A percentile compares a stretch with the other conserved stretches of the same genome.
These are phyloP conservation scores for Drosophila aff. DNA, from an alignment of 1,140 invertebrate genomes.

Conservation along the genomic window DNA sequence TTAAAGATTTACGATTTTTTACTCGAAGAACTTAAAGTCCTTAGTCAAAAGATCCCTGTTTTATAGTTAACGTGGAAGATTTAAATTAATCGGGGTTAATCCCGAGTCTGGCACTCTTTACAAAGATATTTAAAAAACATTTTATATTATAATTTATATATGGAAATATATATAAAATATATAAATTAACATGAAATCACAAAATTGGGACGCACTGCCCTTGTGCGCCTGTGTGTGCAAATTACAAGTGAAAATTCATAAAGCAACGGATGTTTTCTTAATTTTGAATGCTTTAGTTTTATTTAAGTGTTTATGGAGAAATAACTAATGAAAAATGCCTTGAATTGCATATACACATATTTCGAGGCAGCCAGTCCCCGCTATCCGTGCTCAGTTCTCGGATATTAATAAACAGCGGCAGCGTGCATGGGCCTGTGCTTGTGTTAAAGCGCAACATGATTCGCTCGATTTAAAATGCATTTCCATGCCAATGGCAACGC, in stretches of 20 bases:
- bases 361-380: constrained; percentile 39
- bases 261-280: constrained; percentile 66
- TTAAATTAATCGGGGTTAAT: too few relatives aligned
- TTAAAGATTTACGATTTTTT: too few relatives aligned
- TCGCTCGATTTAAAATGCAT: constrained; percentile 81
- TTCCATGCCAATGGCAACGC: constrained; percentile 81
- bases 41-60: too few relatives aligned
- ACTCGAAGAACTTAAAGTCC: too few relatives aligned
- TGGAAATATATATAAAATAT: too few relatives aligned
- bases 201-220: constrained; percentile 11
- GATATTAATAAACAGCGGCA: constrained; percentile 75
- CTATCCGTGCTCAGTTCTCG: constrained; percentile 15
- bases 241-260: constrained; percentile 73
- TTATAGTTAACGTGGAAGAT: too few relatives aligned
- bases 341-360: constrained; percentile 74
- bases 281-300: constrained; percentile 78
- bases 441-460: constrained; percentile 82
- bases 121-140: too few relatives aligned
- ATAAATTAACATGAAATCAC: neutral
- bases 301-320: constrained; percentile 83
- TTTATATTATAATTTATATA: too few relatives aligned
- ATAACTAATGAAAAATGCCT: constrained; percentile 78
- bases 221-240: constrained; percentile 27
- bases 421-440: constrained; percentile 47
- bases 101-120: too few relatives aligned